Evolutionary conservation across 92 coral and sea anemone genomes (phyloP), one percentile per base, ranked within the genome.

Genomic region (Epizoanthus scotinus): DNA sequence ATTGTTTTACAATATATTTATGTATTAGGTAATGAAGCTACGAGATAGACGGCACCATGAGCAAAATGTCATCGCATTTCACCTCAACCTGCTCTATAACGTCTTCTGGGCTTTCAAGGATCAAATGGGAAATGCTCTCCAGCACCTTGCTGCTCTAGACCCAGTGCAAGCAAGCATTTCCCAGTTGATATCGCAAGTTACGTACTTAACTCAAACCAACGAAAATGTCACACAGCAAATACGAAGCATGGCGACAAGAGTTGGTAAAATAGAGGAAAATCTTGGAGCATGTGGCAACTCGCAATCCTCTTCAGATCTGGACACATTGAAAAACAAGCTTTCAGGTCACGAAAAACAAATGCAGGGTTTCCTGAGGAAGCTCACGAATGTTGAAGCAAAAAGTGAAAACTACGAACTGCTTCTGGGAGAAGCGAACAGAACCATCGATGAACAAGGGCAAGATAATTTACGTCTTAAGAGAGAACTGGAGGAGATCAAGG

Each of bases 371-470:
- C 22, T 17, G 34, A 88, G 91, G 25, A 83, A 84, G 25, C 29
- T 89, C 14, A 71, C 60, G 24, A 54, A 89, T 28, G 22, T 72
- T 64, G 91, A 91, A 66, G 89, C 88, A 7, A 86, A 89, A 44
- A 75, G 52, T 38, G 91, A 84, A 44, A 82, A 87, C 80, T 84
- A 86, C 38, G 93, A 89, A 34, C 55, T 89, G 22, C 84, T 86
- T 2, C 68, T 91, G 12, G 80, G 52, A 25, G 96, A 91, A 81
- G 89, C 93, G 65, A 91, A 86, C 38, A 71, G 74, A 5, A 53
- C 87, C 29, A 89, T 89, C 31, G 93, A 86, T 6, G 84, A 84
- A 1, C 88, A 86, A 61, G 58, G 71, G 24, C 63, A 78, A 52
- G 85, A 91, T 22, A 81, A 77, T 3, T 55, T 62, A 19, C 62